These are phyloP conservation scores for Glossosoma conforme DNA, from an alignment of 1,140 invertebrate species.

Conservation along the genomic window DNA sequence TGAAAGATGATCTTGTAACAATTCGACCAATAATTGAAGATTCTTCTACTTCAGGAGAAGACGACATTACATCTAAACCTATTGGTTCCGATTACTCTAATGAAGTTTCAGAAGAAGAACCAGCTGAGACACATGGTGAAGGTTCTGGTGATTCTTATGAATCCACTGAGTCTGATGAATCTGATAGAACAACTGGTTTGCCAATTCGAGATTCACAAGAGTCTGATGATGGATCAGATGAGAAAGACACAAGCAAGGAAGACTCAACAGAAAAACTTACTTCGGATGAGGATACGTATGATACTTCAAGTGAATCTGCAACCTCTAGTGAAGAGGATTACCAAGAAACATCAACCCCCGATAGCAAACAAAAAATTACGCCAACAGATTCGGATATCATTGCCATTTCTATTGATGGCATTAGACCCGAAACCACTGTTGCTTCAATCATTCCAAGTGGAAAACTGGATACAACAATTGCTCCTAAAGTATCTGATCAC, in stretches of 20 bases:
- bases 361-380: background rate
- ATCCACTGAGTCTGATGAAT: no score
- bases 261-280: background rate
- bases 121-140: no score
- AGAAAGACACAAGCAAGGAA: background rate
- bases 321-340: background rate
- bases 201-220: conserved; percentile 4
- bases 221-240: conserved; percentile 18
- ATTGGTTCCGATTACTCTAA: no score
- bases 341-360: conserved; percentile 2
- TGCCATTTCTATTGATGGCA: no score
- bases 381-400: no score
- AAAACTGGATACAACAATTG: no score
- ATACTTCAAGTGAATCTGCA: background rate
- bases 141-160: no score
- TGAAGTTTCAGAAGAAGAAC: no score
- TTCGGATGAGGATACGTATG: background rate
- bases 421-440: no score
- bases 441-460: no score
- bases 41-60: background rate
- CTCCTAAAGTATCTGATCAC: no score
- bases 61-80: no score
- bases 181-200: conserved; percentile 1
- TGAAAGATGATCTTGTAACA: background rate
- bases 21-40: background rate